phyloP scores from a whole-genome alignment of 64 coral and sea anemone genomes.

The Actinia equina region DNA sequence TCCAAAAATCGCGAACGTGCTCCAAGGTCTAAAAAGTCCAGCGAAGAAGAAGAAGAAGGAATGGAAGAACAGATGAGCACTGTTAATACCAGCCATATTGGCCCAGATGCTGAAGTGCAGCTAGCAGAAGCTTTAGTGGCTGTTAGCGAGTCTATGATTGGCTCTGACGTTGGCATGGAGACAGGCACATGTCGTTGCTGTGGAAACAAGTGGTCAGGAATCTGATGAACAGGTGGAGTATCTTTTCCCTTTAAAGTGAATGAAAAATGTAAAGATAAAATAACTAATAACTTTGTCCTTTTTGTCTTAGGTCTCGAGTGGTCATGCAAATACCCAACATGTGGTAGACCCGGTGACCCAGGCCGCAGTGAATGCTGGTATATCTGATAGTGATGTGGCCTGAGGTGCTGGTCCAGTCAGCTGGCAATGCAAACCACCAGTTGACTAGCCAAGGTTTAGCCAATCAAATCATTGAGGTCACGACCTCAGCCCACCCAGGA shows the following conservation, averaged over 20 bases:
- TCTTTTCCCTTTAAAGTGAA: constrained; percentile 16
- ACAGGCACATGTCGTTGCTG: constrained; percentile 78
- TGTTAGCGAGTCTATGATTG: constrained; percentile 78
- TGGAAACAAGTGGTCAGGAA: constrained; percentile 66
- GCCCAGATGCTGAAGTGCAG: constrained; percentile 90
- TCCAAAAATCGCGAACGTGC: constrained; percentile 35
- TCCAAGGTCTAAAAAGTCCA: constrained; percentile 30
- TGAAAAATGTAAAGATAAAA: neutral
- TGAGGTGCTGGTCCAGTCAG: constrained; percentile 67
- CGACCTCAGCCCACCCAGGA: constrained; percentile 39
- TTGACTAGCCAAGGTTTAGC: constrained; percentile 12
- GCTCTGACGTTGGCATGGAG: constrained; percentile 68
- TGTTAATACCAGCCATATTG: constrained; percentile 83
- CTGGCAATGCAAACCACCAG: constrained; percentile 51
- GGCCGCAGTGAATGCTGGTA: constrained; percentile 88
- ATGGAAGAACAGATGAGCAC: constrained; percentile 60
- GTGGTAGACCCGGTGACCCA: constrained; percentile 71
- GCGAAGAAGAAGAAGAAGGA: constrained; percentile 22
- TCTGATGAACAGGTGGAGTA: constrained; percentile 70
- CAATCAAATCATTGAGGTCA: constrained; percentile 77
- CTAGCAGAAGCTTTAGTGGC: constrained; percentile 88
- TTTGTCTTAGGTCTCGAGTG: constrained; percentile 1
- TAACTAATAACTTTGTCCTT: neutral
- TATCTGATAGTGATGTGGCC: constrained; percentile 75
- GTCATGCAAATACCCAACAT: neutral